phyloP scores from a whole-genome alignment of 2,888 invertebrate species.

The Mesorhabditis sp. region DNA sequence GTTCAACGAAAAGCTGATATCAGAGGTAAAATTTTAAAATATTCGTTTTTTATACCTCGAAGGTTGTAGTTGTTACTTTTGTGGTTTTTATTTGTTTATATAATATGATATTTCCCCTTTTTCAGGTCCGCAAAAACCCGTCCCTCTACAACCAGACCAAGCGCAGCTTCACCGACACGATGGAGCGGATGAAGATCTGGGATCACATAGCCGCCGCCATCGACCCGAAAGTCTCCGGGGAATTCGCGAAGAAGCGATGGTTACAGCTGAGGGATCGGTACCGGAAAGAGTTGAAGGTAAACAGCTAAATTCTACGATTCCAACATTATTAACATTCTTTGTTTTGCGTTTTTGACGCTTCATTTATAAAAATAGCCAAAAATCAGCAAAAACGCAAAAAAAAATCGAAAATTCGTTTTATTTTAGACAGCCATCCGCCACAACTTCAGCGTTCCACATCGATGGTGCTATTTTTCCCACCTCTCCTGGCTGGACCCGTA shows the following conservation, averaged over 20 bases:
- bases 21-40: constrained; percentile 32
- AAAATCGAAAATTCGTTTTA: background rate
- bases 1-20: constrained; percentile 52
- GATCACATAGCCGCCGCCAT: constrained; percentile 50
- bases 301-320: too few species aligned
- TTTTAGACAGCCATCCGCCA: constrained; percentile 34
- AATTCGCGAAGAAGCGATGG: constrained; percentile 56
- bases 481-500: constrained; percentile 54
- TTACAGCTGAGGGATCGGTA: constrained; percentile 54
- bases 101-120: background rate
- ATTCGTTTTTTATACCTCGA: background rate
- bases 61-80: background rate
- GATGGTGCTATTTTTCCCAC: constrained; percentile 47
- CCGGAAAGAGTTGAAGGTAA: constrained; percentile 50
- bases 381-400: background rate
- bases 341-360: too few species aligned
- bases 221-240: constrained; percentile 47
- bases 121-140: constrained; percentile 34
- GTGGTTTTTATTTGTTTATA: background rate
- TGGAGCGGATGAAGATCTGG: constrained; percentile 50
- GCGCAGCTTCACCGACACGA: constrained; percentile 40
- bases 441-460: constrained; percentile 34
- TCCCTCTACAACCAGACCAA: constrained; percentile 54
- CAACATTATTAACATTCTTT: too few species aligned
- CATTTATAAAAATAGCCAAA: background rate